These are phyloP conservation scores for Dolichallabes microphthalmus DNA, from an alignment of 2,113 vertebrate species.

Conservation along the genomic window DNA sequence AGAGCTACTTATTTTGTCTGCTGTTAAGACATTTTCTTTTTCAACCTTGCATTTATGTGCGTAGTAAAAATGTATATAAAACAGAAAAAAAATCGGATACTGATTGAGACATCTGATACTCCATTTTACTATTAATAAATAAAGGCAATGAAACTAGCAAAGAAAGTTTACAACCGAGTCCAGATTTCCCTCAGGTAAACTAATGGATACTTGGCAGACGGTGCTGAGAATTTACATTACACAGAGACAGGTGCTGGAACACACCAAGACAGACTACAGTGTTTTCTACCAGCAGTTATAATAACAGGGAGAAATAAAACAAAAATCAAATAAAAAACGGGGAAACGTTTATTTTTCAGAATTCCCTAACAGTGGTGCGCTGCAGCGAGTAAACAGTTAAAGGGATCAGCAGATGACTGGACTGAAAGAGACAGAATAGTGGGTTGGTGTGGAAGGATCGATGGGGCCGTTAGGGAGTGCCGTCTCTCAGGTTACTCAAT, in stretches of 20 bases:
- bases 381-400: conserved; percentile 21
- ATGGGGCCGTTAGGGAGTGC: conserved; percentile 52
- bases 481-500: conserved; percentile 59
- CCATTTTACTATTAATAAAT: background rate
- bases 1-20: conserved; percentile 10
- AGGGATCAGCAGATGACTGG: conserved; percentile 8
- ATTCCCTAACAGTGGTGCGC: background rate
- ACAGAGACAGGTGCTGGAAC: conserved; percentile 28
- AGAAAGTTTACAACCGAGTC: background rate
- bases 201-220: conserved; percentile 19
- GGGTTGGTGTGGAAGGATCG: conserved; percentile 49
- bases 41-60: background rate
- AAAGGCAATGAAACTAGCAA: conserved; percentile 10
- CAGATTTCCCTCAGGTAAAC: conserved; percentile 29
- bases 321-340: too few species aligned
- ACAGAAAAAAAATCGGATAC: conserved; percentile 1
- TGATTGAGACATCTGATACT: conserved; percentile 15
- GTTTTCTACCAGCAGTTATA: background rate
- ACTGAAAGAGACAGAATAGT: conserved; percentile 25
- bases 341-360: background rate
- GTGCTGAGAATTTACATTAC: conserved; percentile 13
- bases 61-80: conserved; percentile 14
- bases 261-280: background rate
- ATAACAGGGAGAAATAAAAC: background rate
- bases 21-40: background rate